Evolutionary conservation across 2,888 invertebrate species (phyloP), one percentile per base, ranked within the genome.

Genomic region (Cheilosia grossa): DNA sequence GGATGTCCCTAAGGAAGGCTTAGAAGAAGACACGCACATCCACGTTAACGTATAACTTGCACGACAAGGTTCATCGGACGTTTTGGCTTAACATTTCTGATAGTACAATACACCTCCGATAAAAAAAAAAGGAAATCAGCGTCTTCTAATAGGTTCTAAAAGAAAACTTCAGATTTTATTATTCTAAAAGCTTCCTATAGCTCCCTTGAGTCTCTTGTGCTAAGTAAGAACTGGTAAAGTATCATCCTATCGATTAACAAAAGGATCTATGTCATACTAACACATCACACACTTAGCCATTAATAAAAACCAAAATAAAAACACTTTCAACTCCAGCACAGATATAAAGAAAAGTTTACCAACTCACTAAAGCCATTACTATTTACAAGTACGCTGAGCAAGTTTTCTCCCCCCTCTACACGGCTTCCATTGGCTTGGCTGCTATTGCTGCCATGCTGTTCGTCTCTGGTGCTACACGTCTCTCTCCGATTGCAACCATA

Each of bases 401-500:
- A 58, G 33, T 72, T 58, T 53, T 33, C 49, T 42, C 6, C 33
- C 33, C 37, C 33, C 10, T 37, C 4, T 13, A 13, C 9, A 4
- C 15, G 2, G 27, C 19, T 54, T 54, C n/a, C 24, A 21, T 44
- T 24, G 33, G 47, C 42, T 17, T 42, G 5, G 40, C 27, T 13
- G 10, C 10, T 6, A 27, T 27, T 5, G 6, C 27, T 1, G 6
- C 27, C 27, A 27, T 27, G 51, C 10, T 13, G 5, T 24, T 40
- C 53, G 19, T 30, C 30, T 54, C 37, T 5, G 6, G 6, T 27
- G 27, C 7, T 27, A 27, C 30, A 49, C 56, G 42, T 33, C 49
- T 42, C 56, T 42, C 21, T 9, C 49, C 24, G n/a, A 58, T 81
- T 44, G 69, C 81, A 70, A 53, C 70, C 70, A 70, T 78, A 61